phyloP scores from a whole-genome alignment of 2,888 invertebrate genomes.

The Scaptomyza parva region DNA sequence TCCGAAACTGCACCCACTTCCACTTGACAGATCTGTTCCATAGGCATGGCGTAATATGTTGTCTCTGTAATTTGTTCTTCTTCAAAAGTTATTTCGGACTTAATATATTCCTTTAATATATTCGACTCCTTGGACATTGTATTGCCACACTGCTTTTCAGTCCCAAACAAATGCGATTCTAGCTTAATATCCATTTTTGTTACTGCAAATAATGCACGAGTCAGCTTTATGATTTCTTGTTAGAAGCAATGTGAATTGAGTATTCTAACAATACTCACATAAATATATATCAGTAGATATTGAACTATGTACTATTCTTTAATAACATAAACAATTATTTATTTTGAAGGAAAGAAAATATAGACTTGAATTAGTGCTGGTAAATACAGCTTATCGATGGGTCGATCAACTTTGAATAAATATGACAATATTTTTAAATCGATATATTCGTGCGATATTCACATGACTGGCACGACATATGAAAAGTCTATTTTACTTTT shows the following conservation, averaged over 20 bases:
- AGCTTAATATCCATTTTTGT: slow-evolving; percentile 17
- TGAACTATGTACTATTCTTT: neutral
- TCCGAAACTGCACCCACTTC: slow-evolving; percentile 31
- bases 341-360: slow-evolving; percentile 8
- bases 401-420: neutral
- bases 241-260: neutral
- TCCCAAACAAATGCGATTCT: neutral
- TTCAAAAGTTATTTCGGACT: slow-evolving; percentile 49
- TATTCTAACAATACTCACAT: neutral
- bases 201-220: slow-evolving; percentile 4
- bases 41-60: slow-evolving; percentile 16
- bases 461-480: no score
- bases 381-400: slow-evolving; percentile 3
- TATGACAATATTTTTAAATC: neutral
- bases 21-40: slow-evolving; percentile 36
- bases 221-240: neutral
- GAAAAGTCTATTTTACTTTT: no score
- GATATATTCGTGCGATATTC: neutral
- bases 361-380: slow-evolving; percentile 11
- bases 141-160: neutral
- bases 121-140: neutral
- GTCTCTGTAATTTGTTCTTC: slow-evolving; percentile 50
- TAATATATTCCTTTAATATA: slow-evolving; percentile 11
- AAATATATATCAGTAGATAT: neutral
- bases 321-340: slow-evolving; percentile 5